These are phyloP conservation scores for Caenorhabditis uteleia DNA, from an alignment of 2,888 invertebrate species.

Conservation along the genomic window DNA sequence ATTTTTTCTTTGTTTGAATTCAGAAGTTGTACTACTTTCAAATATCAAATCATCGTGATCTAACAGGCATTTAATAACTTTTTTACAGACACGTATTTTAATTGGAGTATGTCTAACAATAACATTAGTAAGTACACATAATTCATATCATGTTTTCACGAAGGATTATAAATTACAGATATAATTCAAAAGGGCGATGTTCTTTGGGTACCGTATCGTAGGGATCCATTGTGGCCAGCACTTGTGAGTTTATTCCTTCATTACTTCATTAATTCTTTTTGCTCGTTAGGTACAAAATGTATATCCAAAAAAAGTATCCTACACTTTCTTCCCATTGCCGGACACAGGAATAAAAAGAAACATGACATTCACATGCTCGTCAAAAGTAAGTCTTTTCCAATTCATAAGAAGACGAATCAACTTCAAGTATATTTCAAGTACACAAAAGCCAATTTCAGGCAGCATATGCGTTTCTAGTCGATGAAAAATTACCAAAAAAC, in stretches of 20 bases:
- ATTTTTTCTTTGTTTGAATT: too few species aligned
- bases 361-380: constrained; percentile 20
- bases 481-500: constrained; percentile 23
- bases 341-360: not conserved
- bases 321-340: constrained; percentile 50
- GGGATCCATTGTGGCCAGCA: constrained; percentile 56
- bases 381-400: constrained; percentile 24
- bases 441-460: constrained; percentile 11
- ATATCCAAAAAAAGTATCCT: constrained; percentile 57
- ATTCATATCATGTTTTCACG: too few species aligned
- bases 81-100: too few species aligned
- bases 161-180: not conserved
- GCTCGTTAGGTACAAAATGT: constrained; percentile 45
- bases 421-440: not conserved
- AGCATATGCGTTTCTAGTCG: constrained; percentile 4
- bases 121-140: too few species aligned
- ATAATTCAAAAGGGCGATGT: constrained; percentile 50
- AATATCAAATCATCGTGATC: too few species aligned
- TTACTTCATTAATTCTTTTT: not conserved
- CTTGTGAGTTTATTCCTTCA: constrained; percentile 26
- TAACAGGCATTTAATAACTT: too few species aligned
- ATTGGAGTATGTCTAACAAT: too few species aligned
- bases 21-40: too few species aligned
- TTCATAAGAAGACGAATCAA: not conserved
- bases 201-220: constrained; percentile 59